phyloP scores from a whole-genome alignment of 2,888 invertebrate species.

The Lepidocyrtinus sp. region DNA sequence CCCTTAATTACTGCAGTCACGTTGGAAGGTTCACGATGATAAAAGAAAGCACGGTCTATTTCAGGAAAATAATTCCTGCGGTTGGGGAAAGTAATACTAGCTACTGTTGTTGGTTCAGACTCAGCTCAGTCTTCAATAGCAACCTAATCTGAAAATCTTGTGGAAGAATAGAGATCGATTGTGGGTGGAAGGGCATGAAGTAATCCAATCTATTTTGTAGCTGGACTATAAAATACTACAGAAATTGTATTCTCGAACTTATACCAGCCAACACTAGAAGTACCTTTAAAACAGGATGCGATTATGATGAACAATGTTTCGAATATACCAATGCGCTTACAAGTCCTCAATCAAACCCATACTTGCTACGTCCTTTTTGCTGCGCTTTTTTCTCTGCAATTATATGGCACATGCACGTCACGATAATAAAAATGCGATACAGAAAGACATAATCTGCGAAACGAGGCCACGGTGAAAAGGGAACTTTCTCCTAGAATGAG shows the following conservation, averaged over 20 bases:
- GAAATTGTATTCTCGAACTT: not conserved
- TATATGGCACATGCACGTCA: slow-evolving; percentile 2
- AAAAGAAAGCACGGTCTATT: not conserved
- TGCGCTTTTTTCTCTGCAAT: not conserved
- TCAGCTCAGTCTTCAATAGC: not conserved
- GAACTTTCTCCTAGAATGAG: not conserved
- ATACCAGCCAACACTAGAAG: not conserved
- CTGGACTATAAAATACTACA: not conserved
- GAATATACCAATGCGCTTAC: not conserved
- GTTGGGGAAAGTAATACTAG: not conserved
- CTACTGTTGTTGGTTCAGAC: too few relatives aligned
- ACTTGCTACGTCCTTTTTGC: slow-evolving; percentile 2
- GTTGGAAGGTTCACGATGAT: not conserved
- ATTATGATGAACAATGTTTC: not conserved
- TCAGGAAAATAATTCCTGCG: not conserved
- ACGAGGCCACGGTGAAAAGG: not conserved
- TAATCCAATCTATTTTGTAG: not conserved
- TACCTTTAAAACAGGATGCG: not conserved
- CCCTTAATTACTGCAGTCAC: not conserved
- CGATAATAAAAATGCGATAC: slow-evolving; percentile 13
- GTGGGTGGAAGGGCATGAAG: not conserved
- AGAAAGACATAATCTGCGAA: not conserved
- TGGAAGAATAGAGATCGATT: slow-evolving; percentile 1
- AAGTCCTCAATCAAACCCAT: not conserved
- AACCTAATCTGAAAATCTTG: slow-evolving; percentile 1